These are phyloP conservation scores for Autographa pulchrina DNA, from an alignment of 2,888 invertebrate species.

Conservation along the genomic window DNA sequence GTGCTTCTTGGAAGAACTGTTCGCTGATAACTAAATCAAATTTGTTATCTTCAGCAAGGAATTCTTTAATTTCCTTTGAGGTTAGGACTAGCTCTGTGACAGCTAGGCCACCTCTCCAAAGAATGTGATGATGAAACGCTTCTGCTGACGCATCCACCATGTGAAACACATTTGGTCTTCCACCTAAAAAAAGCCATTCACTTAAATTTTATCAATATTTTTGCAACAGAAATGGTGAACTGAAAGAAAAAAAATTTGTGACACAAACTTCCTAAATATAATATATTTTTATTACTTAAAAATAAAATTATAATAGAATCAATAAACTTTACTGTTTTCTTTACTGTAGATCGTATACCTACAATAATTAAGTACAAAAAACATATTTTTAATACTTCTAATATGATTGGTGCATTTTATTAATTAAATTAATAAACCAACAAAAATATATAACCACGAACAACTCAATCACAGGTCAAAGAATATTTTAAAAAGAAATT, in stretches of 20 bases:
- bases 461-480: background rate
- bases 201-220: background rate
- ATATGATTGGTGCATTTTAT: no score
- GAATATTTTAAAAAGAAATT: background rate
- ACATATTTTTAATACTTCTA: no score
- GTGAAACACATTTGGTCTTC: conserved; percentile 80
- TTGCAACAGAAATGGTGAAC: background rate
- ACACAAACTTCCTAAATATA: no score
- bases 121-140: conserved; percentile 74
- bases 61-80: conserved; percentile 72
- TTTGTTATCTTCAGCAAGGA: conserved; percentile 73
- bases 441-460: background rate
- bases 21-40: conserved; percentile 86
- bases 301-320: no score
- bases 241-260: no score
- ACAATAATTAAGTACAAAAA: no score
- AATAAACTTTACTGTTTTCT: no score
- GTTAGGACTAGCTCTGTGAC: conserved; percentile 78
- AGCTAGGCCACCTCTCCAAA: conserved; percentile 78
- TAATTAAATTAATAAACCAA: background rate
- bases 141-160: conserved; percentile 79
- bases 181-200: conserved; percentile 66
- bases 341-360: no score
- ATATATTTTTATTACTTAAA: no score
- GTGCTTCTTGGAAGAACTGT: conserved; percentile 85